These are phyloP conservation scores for Ciona savignyi DNA, from an alignment of 23 tunicate species.

Conservation along the genomic window DNA sequence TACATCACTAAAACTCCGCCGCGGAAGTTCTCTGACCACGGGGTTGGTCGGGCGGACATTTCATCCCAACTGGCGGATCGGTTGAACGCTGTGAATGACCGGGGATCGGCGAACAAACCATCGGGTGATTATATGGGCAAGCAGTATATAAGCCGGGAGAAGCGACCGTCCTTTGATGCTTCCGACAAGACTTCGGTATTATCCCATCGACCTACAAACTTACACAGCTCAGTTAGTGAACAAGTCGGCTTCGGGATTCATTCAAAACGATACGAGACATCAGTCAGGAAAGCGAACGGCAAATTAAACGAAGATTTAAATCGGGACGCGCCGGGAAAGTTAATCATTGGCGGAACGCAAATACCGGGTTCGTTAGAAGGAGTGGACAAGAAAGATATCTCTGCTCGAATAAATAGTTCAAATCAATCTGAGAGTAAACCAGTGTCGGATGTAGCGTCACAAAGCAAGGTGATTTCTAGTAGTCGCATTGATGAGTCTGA, in stretches of 20 bases:
- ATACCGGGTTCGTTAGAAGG: slow-evolving; percentile 37
- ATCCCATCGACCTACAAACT: not conserved
- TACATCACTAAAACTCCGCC: not conserved
- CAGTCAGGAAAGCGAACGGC: not conserved
- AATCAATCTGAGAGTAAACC: slow-evolving; percentile 30
- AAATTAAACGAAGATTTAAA: not conserved
- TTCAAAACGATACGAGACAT: not conserved
- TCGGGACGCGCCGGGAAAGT: slow-evolving; percentile 22
- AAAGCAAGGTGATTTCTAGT: slow-evolving; percentile 11
- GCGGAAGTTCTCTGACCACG: not conserved
- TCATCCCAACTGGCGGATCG: not conserved
- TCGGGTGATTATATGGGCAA: not conserved
- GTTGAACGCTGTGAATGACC: not conserved
- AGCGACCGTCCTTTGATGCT: not conserved
- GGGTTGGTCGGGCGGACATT: not conserved
- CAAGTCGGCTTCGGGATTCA: not conserved
- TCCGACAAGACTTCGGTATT: not conserved
- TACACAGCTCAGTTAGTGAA: not conserved
- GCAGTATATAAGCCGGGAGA: not conserved
- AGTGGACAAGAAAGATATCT: slow-evolving; percentile 8
- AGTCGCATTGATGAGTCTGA: slow-evolving; percentile 7
- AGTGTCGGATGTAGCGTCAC: slow-evolving; percentile 1
- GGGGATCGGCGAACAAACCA: not conserved
- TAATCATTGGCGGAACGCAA: slow-evolving; percentile 51
- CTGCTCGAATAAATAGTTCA: slow-evolving; percentile 17